Evolutionary conservation across 2,113 vertebrate genomes (phyloP), one percentile per base, ranked within the genome.

Genomic region (Heterotilapia buettikoferi): DNA sequence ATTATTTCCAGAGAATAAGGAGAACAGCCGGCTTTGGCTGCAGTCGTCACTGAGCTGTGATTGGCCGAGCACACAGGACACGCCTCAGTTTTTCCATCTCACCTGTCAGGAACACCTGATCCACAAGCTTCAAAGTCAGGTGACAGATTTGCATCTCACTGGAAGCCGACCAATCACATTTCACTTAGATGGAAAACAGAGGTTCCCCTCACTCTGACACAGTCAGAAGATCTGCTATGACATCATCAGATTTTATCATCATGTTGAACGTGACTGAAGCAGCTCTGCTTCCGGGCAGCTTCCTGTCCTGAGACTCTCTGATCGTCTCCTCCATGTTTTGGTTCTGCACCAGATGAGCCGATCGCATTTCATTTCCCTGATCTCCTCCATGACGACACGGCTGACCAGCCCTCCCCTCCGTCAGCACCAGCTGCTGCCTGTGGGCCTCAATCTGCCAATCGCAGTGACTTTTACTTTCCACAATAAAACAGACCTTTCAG

Each of bases 21-120:
- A 63, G 59, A 63, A 18, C 59, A 11, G 8, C n/a, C 12, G 3
- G 7, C 12, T 71, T 24, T 66, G 38, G 40, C n/a, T 14, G 63
- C n/a, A 40, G 36, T 71, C 11, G 4, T 71, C 63, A 40, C 66
- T 43, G 63, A 52, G 21, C 16, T 29, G 47, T 84, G 66, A 84
- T 45, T 84, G 63, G 66, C 52, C 12, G 18, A 13, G 14, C 31
- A 52, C 40, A 61, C n/a, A 21, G 63, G 19, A 63, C 9, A 63
- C 1, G 31, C 31, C 59, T 59, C 86, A 57, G 14, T 29, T 81
- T 85, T 9, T 87, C 85, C 83, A 29, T 88, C 81, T 88, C 84
- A 82, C 38, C 61, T 86, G 73, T 90, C 83, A 76, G 63, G 13
- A 73, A 45, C 66, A 26, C 66, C 66, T 73, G 66, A 73, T 73